A percentile compares a stretch with the other conserved stretches of the same genome.
These are phyloP conservation scores for Ispidina lecontei DNA, from an alignment of 2,797 vertebrate genomes.

Conservation along the genomic window DNA sequence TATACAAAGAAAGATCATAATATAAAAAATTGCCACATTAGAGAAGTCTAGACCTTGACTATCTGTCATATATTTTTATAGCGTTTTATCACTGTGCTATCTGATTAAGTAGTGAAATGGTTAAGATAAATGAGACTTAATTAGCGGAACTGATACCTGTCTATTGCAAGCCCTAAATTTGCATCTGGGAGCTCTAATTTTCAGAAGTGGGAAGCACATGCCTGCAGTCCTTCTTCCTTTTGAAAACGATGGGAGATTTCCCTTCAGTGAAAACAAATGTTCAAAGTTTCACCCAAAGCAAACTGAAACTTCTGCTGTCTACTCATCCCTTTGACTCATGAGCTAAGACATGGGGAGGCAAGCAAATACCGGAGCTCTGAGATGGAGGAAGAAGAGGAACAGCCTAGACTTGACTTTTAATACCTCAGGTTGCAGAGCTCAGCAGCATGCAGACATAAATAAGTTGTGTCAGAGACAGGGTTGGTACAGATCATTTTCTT, in stretches of 20 bases:
- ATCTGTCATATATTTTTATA: slow-evolving; percentile 66
- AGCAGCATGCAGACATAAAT: background rate
- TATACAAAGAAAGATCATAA: slow-evolving; percentile 61
- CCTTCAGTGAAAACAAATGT: background rate
- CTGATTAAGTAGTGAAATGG: slow-evolving; percentile 66
- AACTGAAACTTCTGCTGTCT: background rate
- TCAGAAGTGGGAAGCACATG: background rate
- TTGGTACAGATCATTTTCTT: background rate
- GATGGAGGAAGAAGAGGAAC: background rate
- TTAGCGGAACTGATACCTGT: slow-evolving; percentile 59
- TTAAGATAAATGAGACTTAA: slow-evolving; percentile 68
- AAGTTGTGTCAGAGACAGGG: background rate
- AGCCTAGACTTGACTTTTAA: slow-evolving; percentile 2
- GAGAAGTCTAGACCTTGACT: slow-evolving; percentile 64
- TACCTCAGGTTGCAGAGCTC: background rate
- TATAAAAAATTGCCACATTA: slow-evolving; percentile 68
- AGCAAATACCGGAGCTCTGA: background rate
- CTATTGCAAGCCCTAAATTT: slow-evolving; percentile 16
- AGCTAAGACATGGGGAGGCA: background rate
- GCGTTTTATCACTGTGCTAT: slow-evolving; percentile 11
- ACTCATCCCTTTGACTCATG: background rate
- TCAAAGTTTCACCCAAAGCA: background rate
- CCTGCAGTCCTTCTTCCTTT: background rate
- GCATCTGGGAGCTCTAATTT: slow-evolving; percentile 26
- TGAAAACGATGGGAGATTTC: slow-evolving; percentile 31